Evolutionary conservation across 2,113 vertebrate species (phyloP).

Genomic region (Boulengeromyrus knoepffleri): DNA sequence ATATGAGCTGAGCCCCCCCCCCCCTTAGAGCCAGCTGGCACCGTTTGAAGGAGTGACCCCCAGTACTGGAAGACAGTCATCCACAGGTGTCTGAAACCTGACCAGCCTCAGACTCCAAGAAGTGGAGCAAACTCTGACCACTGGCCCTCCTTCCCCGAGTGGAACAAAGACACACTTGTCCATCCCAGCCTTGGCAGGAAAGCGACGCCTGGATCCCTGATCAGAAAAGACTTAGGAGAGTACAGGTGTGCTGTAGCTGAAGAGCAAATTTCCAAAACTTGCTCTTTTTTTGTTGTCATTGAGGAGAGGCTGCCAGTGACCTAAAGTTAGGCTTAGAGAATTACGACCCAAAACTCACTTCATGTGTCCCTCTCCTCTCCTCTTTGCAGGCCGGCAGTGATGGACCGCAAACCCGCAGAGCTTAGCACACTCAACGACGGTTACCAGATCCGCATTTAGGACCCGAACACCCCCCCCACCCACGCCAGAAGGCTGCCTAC

Average conservation of each 20-base stretch:
- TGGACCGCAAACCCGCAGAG: conserved; percentile 76
- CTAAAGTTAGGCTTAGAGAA: background rate
- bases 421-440: conserved; percentile 79
- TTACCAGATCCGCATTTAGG: conserved; percentile 90
- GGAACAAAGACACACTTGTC: background rate
- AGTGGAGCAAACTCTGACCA: background rate
- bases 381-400: conserved; percentile 66
- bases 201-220: background rate
- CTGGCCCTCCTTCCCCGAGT: background rate
- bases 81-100: background rate
- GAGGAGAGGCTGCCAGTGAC: background rate
- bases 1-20: background rate
- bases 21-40: background rate
- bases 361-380: conserved; percentile 15
- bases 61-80: background rate
- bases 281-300: background rate
- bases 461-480: background rate
- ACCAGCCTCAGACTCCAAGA: background rate
- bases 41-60: background rate
- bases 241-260: background rate
- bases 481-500: background rate
- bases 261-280: background rate
- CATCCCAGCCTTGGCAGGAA: background rate
- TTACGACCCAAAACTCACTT: background rate
- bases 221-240: background rate